Percentiles rank a stretch among this genome's conserved stretches.
Evolutionary conservation across 2,113 vertebrate genomes (phyloP).

Genomic region (Myiagra hebetior): DNA sequence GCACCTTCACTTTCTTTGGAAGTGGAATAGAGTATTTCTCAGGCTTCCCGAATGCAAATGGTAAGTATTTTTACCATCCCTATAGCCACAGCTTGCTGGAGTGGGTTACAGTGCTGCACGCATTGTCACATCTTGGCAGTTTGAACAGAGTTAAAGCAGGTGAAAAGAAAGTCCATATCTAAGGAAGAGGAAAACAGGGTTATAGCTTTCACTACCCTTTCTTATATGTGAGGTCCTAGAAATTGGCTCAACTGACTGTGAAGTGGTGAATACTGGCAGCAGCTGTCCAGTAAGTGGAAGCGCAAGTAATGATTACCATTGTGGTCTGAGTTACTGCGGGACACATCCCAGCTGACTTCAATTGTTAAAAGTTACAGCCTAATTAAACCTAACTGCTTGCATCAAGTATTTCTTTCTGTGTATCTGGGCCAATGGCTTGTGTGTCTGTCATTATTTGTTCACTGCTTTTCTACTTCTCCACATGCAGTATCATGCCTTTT

Average conservation of each 20-base stretch:
- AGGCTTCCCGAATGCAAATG: background rate
- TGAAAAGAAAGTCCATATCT: background rate
- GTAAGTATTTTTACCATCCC: background rate
- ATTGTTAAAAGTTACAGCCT: background rate
- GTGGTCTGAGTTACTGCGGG: background rate
- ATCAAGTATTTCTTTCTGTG: background rate
- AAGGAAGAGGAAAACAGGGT: background rate
- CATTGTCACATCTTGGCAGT: background rate
- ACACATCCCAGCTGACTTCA: background rate
- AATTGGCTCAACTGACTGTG: background rate
- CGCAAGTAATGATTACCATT: background rate
- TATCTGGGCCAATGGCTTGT: background rate
- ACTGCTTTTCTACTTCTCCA: background rate
- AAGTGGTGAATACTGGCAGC: background rate
- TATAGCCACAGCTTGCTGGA: background rate
- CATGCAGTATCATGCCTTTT: background rate
- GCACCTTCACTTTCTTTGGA: background rate
- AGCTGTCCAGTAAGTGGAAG: background rate
- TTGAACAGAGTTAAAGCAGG: background rate
- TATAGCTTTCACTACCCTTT: background rate
- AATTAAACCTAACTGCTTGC: background rate
- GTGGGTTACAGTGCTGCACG: fast-evolving
- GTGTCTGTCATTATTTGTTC: background rate
- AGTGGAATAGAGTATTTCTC: background rate
- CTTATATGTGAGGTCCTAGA: background rate